Base-by-base conservation (phyloP, 2,797 vertebrate genomes). In the Syngnathus acus region DNA sequence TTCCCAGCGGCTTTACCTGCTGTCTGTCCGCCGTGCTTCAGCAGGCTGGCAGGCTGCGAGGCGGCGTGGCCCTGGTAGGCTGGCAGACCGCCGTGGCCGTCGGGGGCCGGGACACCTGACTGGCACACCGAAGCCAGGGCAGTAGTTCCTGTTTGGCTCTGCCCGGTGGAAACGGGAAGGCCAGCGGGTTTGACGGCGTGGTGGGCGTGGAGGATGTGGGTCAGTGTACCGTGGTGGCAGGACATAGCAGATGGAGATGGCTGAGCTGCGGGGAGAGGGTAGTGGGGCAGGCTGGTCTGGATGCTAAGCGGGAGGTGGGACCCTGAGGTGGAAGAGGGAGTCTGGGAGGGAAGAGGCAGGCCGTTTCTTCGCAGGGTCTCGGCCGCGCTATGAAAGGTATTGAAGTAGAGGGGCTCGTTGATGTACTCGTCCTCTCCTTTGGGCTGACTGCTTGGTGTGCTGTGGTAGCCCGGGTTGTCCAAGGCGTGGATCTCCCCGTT, bases 381-480 rank as follows among this genome's bases (percentile, higher is more conserved):
- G 0, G 91, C 90, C 6, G 92, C 79, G 65, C 80, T 95, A 77
- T 94, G 91, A 53, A 97, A 97, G 62, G 95, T 93, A 87, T 96
- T 98, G 90, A 97, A 94, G 89, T 98, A 97, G 78, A 97, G 86
- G 0, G 94, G 95, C 89, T 97, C 94, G 0, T 95, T 96, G 65
- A 95, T 93, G 9, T 95, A 95, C 86, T 96, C 94, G 0, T 98
- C 95, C 89, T 98, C 94, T 2, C 89, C 90, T 84, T 93, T 94
- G 74, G 92, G 88, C 39, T 93, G 92, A 65, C 92, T 94, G 0
- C 85, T 93, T 21, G 92, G 87, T 70, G 94, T 91, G 0, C 79
- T 94, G 87, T 97, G 95, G 80, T 98, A 98, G 42, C 95, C 94
- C 0, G 95, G 95, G 83, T 97, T 98, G 86, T 99, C 96, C 89